A percentile compares a stretch with the other conserved stretches of the same genome.
phyloP scores from a whole-genome alignment of 2,113 vertebrate genomes.

The Vicugna pacos region DNA sequence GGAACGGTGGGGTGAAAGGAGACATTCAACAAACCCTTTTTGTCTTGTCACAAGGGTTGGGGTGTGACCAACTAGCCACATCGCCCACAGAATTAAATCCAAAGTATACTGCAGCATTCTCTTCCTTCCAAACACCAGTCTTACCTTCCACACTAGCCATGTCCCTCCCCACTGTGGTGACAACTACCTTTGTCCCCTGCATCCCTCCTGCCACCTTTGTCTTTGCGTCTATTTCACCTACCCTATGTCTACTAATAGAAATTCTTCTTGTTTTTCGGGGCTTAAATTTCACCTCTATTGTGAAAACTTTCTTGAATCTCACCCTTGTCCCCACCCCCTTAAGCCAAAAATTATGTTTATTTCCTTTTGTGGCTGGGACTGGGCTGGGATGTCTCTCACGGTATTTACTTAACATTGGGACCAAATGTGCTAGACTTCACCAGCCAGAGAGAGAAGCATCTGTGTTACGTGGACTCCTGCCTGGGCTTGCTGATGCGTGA shows the following conservation, averaged over 20 bases:
- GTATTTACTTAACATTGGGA: neutral
- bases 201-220: rapidly evolving
- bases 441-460: neutral
- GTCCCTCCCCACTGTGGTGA: neutral
- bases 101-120: neutral
- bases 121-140: neutral
- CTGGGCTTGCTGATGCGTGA: neutral
- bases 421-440: neutral
- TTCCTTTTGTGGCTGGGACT: neutral
- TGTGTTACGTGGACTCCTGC: neutral
- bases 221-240: neutral
- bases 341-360: neutral
- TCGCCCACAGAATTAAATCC: neutral
- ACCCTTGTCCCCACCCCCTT: neutral
- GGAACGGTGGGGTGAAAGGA: too few species aligned
- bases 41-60: neutral
- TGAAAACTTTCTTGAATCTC: neutral
- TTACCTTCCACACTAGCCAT: neutral
- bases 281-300: neutral
- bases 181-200: neutral
- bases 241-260: neutral
- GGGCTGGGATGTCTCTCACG: neutral
- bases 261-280: neutral
- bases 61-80: neutral
- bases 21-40: neutral